Conservation (phyloP, 2,797 vertebrate genomes). For the Acrossocheilus fasciatus region DNA sequence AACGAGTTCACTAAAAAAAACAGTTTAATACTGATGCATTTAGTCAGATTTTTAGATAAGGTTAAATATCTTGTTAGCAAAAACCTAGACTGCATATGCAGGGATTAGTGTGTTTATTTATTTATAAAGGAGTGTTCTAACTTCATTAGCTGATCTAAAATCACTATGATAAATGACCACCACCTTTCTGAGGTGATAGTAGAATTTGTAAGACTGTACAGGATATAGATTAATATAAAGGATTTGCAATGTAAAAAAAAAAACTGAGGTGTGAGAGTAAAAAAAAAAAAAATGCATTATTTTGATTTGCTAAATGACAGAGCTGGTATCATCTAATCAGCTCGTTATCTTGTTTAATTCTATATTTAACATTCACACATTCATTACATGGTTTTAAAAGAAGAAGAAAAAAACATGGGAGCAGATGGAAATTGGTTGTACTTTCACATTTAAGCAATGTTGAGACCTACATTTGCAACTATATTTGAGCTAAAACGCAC, state of each 20-base stretch:
- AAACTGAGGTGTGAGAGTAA: no score
- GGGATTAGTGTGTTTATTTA: background rate
- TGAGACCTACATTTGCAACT: background rate
- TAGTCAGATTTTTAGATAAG: background rate
- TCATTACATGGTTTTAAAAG: background rate
- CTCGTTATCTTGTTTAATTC: background rate
- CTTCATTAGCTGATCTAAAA: background rate
- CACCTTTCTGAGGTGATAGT: background rate
- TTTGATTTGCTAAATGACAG: background rate
- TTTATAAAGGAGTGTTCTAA: slow-evolving; percentile 7
- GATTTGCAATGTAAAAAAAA: background rate
- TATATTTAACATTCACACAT: background rate
- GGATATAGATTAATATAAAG: background rate
- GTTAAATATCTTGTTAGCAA: background rate
- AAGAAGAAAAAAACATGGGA: background rate
- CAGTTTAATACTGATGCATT: slow-evolving; percentile 9
- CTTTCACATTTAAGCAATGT: background rate
- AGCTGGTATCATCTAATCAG: background rate
- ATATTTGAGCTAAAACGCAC: background rate
- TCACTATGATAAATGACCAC: background rate
- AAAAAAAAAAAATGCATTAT: background rate
- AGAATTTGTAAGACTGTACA: background rate
- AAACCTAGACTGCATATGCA: background rate
- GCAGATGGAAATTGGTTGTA: background rate
- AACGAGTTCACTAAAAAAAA: background rate